Conservation (phyloP, 2,888 invertebrate genomes). For the Hypolimnas misippus region DNA sequence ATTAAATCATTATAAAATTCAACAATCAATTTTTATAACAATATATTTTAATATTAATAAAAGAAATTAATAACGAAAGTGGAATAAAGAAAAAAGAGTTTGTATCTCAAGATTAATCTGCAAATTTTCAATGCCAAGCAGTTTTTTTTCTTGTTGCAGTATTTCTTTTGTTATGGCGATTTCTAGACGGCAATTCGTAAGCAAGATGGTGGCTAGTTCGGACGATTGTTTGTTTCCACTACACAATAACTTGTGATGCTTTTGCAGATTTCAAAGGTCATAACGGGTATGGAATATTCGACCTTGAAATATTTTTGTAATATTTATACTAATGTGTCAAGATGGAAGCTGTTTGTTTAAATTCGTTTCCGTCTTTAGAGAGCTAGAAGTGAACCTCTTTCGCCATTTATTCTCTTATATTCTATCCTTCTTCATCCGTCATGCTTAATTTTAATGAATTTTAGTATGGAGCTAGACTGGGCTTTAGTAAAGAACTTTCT, state of each 20-base stretch:
- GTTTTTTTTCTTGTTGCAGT: constrained; percentile 29
- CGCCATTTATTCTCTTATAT: no score
- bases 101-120: constrained; percentile 30
- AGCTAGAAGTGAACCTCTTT: no score
- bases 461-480: no score
- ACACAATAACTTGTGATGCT: constrained; percentile 28
- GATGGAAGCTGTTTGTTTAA: no score
- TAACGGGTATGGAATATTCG: neutral
- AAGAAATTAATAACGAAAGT: constrained; percentile 6
- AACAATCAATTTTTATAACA: neutral
- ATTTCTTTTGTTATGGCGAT: constrained; percentile 31
- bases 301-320: neutral
- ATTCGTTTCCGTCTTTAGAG: no score
- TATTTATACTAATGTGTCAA: neutral
- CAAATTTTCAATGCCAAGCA: constrained; percentile 32
- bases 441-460: no score
- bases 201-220: constrained; percentile 16
- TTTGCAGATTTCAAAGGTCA: constrained; percentile 17
- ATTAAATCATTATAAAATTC: no score
- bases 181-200: constrained; percentile 31
- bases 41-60: neutral
- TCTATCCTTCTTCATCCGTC: no score
- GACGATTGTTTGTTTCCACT: constrained; percentile 31
- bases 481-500: no score
- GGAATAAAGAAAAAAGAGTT: constrained; percentile 23